Conservation (phyloP, 1,140 invertebrate genomes). For the Drosophila micromelanica region DNA sequence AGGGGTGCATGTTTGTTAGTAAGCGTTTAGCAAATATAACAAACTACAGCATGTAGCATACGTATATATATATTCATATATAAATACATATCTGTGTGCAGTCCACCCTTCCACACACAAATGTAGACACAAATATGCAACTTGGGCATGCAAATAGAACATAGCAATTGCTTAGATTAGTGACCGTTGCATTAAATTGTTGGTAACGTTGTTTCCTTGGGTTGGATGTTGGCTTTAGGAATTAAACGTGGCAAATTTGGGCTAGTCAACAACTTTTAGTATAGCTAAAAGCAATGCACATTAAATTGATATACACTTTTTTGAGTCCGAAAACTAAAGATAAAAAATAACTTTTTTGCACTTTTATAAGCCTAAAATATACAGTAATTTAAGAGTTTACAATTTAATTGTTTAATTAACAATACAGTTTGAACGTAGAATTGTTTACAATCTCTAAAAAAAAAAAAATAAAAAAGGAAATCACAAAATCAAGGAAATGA, state of each 20-base stretch:
- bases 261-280: neutral
- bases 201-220: slow-evolving; percentile 24
- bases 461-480: neutral
- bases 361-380: slow-evolving; percentile 36
- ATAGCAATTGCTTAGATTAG: slow-evolving; percentile 71
- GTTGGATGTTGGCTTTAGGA: neutral
- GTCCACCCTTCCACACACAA: slow-evolving; percentile 3
- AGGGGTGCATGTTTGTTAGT: slow-evolving; percentile 37
- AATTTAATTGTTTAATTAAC: slow-evolving; percentile 7
- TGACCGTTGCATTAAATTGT: slow-evolving; percentile 27
- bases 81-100: slow-evolving; percentile 12
- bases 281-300: neutral
- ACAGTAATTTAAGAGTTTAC: slow-evolving; percentile 34
- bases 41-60: slow-evolving; percentile 49
- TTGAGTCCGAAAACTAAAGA: slow-evolving; percentile 27
- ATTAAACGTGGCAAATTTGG: neutral
- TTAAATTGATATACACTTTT: slow-evolving; percentile 1
- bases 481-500: too few species aligned
- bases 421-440: slow-evolving; percentile 17
- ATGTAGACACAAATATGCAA: neutral
- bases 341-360: slow-evolving; percentile 24
- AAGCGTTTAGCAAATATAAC: slow-evolving; percentile 76
- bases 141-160: slow-evolving; percentile 49
- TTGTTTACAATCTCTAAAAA: neutral
- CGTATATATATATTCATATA: neutral